Percentiles rank a stretch among this genome's conserved stretches.
Conservation (phyloP, 2,797 vertebrate species). For the Onychomys arenicola region DNA sequence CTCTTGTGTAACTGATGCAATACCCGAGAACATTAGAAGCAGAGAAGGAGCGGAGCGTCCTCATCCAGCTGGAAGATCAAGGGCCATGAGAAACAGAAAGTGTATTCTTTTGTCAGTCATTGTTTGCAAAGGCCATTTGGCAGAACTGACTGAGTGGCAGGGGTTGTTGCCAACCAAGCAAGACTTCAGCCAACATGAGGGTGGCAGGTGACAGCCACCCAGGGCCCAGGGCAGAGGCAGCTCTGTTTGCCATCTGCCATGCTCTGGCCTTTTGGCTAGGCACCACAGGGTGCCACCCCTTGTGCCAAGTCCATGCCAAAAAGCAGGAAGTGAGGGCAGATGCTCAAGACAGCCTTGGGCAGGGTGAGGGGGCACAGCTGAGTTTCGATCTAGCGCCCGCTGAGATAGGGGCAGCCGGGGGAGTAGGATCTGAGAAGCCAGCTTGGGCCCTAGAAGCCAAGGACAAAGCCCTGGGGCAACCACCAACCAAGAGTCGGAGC, state of each 20-base stretch:
- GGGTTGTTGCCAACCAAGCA: not conserved
- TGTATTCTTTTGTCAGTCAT: not conserved
- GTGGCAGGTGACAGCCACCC: conserved; percentile 53
- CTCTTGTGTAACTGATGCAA: conserved; percentile 11
- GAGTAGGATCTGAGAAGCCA: not conserved
- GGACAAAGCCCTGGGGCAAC: not conserved
- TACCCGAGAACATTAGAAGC: not conserved
- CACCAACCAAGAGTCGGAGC: not conserved
- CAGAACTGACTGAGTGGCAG: not conserved
- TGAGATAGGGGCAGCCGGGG: not conserved
- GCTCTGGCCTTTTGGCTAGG: conserved; percentile 11
- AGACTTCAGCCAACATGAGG: not conserved
- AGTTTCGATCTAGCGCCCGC: not conserved
- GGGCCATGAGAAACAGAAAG: not conserved
- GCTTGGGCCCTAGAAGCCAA: not conserved
- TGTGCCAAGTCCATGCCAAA: not conserved
- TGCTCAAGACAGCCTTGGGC: not conserved
- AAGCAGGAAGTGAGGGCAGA: conserved; percentile 46
- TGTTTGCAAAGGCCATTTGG: not conserved
- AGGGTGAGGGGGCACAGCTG: not conserved
- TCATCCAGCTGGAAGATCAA: conserved; percentile 31
- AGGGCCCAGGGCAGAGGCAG: not conserved
- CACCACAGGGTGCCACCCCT: not conserved
- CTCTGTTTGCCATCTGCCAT: conserved; percentile 67
- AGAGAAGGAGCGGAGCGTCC: not conserved